Evolutionary conservation across 2,113 vertebrate genomes (phyloP).

Genomic region (Psettodes erumei): DNA sequence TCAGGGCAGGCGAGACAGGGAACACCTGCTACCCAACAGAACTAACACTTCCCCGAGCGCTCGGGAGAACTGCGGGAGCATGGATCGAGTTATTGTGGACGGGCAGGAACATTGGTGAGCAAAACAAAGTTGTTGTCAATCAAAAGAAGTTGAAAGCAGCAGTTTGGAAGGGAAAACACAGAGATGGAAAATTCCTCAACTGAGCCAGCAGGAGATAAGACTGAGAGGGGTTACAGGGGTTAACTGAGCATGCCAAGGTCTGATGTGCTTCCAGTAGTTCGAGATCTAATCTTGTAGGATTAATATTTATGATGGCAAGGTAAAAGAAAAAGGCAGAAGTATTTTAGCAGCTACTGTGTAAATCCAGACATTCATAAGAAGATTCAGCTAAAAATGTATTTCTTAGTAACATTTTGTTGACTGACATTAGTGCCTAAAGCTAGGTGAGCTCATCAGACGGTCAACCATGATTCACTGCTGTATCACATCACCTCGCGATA

Average conservation of each 20-base stretch:
- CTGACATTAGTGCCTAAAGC: not conserved
- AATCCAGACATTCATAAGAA: not conserved
- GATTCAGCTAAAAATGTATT: conserved; percentile 5
- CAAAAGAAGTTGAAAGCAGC: conserved; percentile 51
- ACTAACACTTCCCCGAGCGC: conserved; percentile 62
- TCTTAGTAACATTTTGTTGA: conserved; percentile 20
- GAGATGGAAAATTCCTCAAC: conserved; percentile 33
- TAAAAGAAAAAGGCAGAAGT: conserved; percentile 15
- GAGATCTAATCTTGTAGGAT: conserved; percentile 18
- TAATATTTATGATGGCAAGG: conserved; percentile 22
- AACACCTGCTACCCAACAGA: conserved; percentile 91
- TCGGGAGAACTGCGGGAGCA: conserved; percentile 46
- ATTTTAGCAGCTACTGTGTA: not conserved
- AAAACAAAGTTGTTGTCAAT: conserved; percentile 71
- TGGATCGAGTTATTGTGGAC: conserved; percentile 40
- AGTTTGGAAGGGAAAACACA: conserved; percentile 46
- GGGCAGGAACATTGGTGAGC: conserved; percentile 39
- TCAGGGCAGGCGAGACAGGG: conserved; percentile 75
- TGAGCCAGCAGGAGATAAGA: conserved; percentile 24
- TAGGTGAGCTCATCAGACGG: conserved; percentile 7
- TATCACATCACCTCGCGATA: not conserved
- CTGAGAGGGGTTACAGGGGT: conserved; percentile 12
- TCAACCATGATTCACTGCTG: conserved; percentile 6
- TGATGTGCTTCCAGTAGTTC: not conserved
- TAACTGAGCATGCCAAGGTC: conserved; percentile 11